Conservation (phyloP, 2,113 vertebrate species). For the Junco hyemalis region DNA sequence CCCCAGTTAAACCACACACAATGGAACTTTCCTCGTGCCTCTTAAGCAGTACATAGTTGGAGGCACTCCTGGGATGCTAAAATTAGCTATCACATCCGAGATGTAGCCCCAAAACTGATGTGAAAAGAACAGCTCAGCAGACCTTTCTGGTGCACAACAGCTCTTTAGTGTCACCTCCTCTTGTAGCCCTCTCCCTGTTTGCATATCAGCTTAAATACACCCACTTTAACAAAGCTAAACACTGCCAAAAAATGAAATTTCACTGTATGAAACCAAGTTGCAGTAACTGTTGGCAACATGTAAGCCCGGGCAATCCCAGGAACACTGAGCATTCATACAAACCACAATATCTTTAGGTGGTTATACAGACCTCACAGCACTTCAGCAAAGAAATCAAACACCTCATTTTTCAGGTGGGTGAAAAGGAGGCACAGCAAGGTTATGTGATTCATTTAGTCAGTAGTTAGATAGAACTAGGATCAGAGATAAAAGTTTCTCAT, state of each 20-base stretch:
- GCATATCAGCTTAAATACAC: background rate
- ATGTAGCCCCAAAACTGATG: background rate
- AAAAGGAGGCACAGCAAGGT: background rate
- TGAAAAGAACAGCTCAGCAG: background rate
- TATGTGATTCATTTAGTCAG: background rate
- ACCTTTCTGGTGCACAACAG: background rate
- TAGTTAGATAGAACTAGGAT: background rate
- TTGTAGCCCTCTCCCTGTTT: background rate
- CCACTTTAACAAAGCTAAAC: background rate
- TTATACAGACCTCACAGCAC: background rate
- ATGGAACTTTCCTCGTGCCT: background rate
- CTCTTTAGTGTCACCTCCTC: background rate
- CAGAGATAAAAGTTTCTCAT: background rate
- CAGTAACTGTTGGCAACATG: background rate
- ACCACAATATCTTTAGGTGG: background rate
- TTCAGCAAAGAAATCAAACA: slow-evolving; percentile 7
- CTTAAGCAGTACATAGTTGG: background rate
- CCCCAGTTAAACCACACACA: background rate
- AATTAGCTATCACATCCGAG: background rate
- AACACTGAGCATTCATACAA: background rate
- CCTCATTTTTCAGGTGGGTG: background rate
- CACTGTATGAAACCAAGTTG: background rate
- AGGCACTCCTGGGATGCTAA: background rate
- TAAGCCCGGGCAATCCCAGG: background rate
- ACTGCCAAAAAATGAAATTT: background rate